Conservation (phyloP, 2,888 invertebrate genomes). For the Xestia ashworthii region DNA sequence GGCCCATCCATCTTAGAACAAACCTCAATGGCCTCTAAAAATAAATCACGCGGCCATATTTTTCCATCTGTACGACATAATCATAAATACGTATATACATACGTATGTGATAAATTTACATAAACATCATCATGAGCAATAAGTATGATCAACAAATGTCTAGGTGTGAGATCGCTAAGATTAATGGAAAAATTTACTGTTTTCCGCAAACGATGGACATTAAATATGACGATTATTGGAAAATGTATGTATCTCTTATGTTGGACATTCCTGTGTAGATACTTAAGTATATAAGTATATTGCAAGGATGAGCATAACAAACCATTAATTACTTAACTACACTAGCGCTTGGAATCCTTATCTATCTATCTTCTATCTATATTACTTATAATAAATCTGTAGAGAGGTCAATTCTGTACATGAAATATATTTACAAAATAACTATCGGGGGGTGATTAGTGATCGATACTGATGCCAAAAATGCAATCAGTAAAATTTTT, state of each 20-base stretch:
- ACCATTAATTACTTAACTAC: constrained; percentile 27
- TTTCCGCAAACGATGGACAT: not conserved
- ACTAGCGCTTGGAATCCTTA: constrained; percentile 10
- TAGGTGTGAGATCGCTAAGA: constrained; percentile 46
- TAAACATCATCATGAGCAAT: constrained; percentile 45
- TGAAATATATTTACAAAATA: too few relatives aligned
- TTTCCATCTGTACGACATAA: constrained; percentile 32
- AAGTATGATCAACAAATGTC: constrained; percentile 51
- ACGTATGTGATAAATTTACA: constrained; percentile 34
- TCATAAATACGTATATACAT: constrained; percentile 25
- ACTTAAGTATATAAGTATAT: constrained; percentile 11
- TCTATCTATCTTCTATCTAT: too few relatives aligned
- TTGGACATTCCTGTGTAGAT: constrained; percentile 1
- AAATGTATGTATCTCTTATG: constrained; percentile 27
- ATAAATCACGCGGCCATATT: constrained; percentile 10
- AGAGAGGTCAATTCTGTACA: too few relatives aligned
- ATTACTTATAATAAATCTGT: too few relatives aligned
- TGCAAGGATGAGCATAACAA: constrained; percentile 20
- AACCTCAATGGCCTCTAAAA: constrained; percentile 3
- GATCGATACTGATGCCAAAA: too few relatives aligned
- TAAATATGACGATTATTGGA: constrained; percentile 21
- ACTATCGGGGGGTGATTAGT: too few relatives aligned
- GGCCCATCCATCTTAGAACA: constrained; percentile 2
- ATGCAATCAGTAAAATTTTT: too few relatives aligned
- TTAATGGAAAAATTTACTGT: constrained; percentile 51